Evolutionary conservation across 2,113 vertebrate genomes (phyloP), one percentile per base, ranked within the genome.

Genomic region (Peromyscus maniculatus): DNA sequence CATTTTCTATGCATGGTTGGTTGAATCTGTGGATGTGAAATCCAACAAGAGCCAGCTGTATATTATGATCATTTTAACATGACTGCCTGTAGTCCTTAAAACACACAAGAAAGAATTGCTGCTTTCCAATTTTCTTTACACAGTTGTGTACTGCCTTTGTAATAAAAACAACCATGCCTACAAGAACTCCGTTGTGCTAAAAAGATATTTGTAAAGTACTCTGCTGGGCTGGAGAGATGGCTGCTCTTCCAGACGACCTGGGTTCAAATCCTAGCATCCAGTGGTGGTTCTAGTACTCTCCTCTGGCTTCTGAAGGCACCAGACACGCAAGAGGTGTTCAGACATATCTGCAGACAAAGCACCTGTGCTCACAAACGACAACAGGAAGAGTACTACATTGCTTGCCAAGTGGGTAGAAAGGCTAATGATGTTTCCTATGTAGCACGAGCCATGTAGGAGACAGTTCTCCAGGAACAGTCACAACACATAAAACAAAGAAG

Each of bases 51-150:
- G 3, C 13, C 62, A 55, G 64, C 59, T 79, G 28, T 46, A 62
- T 39, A n/a, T 52, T 36, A 33, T 36, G 66, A 92, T 57, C 69
- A 83, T 24, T 90, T 62, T 52, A 87, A 26, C 15, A 5, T 66
- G 43, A 57, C 11, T 72, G 77, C 21, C 39, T 33, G 77, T 57
- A 83, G 24, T 57, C 19, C 17, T 88, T 55, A 74, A 88, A 75
- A 46, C 21, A 26, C 7, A 0, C 16, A 62, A 90, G 26, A 94
- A 88, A 74, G n/a, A 92, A 57, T 74, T 55, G 3, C 36, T 78
- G 39, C 59, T 83, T 94, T 97, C 55, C 75, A 69, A 17, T 66
- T 77, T 92, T 86, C 57, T 93, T 93, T 82, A 74, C 57, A n/a
- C 87, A 77, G 62, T 72, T 11, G 0, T 64, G 82, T 59, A 46